Evolutionary conservation across 2,113 vertebrate genomes (phyloP).

Genomic region (Todiramphus saurophagus): DNA sequence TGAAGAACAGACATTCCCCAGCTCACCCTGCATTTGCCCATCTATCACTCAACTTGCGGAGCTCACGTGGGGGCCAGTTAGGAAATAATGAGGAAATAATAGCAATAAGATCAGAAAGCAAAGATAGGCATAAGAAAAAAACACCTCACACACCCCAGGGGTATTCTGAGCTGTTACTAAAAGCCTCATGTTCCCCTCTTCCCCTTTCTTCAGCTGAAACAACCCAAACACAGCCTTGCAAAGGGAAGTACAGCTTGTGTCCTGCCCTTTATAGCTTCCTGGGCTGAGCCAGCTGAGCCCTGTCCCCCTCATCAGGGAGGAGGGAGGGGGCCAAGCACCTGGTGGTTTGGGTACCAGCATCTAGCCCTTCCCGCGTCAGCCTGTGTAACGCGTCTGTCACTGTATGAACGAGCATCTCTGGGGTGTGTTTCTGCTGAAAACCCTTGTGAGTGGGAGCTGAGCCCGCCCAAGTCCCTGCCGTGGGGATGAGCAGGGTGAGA

Average conservation of each 20-base stretch:
- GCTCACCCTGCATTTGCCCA: background rate
- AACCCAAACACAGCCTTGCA: background rate
- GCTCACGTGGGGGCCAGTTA: fast-evolving
- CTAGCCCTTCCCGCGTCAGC: background rate
- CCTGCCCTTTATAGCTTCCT: background rate
- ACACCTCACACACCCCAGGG: background rate
- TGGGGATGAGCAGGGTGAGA: fast-evolving
- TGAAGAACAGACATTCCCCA: background rate
- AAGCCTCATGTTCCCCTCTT: fast-evolving
- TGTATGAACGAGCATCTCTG: fast-evolving
- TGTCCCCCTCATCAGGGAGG: background rate
- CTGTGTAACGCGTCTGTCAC: fast-evolving
- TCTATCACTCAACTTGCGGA: background rate
- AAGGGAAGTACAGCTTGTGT: fast-evolving
- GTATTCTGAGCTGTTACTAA: background rate
- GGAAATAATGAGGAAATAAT: background rate
- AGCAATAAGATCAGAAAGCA: background rate
- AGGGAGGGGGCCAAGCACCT: background rate
- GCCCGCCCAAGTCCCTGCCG: background rate
- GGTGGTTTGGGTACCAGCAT: background rate
- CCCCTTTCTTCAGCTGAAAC: background rate
- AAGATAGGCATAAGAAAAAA: background rate
- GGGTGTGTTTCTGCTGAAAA: background rate
- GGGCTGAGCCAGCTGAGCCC: background rate
- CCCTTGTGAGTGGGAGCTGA: fast-evolving